A percentile compares a stretch with the other conserved stretches of the same genome.
Conservation (phyloP, 1,140 invertebrate species). For the Paracyclopina nana region DNA sequence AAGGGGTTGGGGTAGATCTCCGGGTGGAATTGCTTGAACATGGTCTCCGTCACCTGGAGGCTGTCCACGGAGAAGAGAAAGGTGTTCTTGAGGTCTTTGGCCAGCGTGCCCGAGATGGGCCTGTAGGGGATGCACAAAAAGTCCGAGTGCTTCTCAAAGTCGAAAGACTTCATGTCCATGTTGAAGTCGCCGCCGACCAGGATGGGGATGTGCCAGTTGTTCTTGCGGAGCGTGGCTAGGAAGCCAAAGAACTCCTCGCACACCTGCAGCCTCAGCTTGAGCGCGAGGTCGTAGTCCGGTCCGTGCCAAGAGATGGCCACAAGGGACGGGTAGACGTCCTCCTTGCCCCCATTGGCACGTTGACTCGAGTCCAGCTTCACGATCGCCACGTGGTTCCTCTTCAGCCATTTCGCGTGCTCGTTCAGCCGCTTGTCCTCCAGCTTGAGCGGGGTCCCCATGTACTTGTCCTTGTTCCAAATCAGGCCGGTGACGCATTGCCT, state of each 20-base stretch:
- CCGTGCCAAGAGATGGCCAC: conserved; percentile 6
- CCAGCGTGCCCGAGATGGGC: not conserved
- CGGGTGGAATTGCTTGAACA: conserved; percentile 2
- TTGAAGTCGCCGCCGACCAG: conserved; percentile 10
- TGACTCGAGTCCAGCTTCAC: not conserved
- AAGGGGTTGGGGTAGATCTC: conserved; percentile 7
- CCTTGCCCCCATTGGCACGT: not conserved
- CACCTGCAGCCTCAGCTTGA: not conserved
- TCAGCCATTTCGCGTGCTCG: not conserved
- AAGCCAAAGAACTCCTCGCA: conserved; percentile 1
- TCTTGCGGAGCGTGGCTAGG: not conserved
- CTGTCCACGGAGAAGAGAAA: not conserved
- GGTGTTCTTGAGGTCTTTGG: not conserved
- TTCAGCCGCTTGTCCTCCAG: not conserved
- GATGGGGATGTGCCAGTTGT: not conserved
- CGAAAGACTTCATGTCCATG: conserved; percentile 8
- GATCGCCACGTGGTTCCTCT: not conserved
- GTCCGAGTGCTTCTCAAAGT: not conserved
- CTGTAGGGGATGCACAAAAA: not conserved
- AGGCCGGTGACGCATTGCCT: not conserved
- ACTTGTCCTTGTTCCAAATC: conserved; percentile 1
- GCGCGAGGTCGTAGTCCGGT: not conserved
- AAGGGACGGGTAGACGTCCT: conserved; percentile 7
- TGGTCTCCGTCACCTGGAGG: conserved; percentile 1
- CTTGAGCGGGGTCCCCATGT: not conserved